Evolutionary conservation across 2,797 vertebrate species (phyloP).

Genomic region (Emys orbicularis): DNA sequence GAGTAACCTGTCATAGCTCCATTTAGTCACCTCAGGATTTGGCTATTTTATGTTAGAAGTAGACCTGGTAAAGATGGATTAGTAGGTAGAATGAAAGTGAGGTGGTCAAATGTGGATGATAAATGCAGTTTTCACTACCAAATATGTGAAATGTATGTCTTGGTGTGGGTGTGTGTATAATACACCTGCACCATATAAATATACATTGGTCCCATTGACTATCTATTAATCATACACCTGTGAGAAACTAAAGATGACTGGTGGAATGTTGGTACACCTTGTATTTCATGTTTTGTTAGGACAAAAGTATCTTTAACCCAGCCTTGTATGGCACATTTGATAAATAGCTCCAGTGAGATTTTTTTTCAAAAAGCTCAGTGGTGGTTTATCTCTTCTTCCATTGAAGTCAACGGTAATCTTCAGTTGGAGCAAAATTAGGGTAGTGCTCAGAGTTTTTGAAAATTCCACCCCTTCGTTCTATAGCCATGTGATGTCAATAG

Average conservation of each 20-base stretch:
- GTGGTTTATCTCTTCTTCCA: not conserved
- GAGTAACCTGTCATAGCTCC: not conserved
- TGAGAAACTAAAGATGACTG: not conserved
- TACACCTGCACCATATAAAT: not conserved
- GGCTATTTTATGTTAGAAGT: not conserved
- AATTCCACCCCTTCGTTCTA: not conserved
- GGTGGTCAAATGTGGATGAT: not conserved
- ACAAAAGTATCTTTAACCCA: not conserved
- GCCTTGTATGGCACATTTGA: not conserved
- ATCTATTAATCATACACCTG: not conserved
- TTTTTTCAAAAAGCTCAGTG: not conserved
- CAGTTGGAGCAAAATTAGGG: not conserved
- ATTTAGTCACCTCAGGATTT: not conserved
- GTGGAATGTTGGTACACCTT: not conserved
- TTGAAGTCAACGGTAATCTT: not conserved
- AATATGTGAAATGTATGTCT: not conserved
- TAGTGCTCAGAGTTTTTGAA: not conserved
- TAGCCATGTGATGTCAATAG: not conserved
- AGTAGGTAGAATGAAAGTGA: not conserved
- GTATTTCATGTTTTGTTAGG: not conserved
- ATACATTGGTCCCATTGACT: not conserved
- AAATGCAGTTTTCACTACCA: not conserved
- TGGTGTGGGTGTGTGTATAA: not conserved
- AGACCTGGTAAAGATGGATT: not conserved
- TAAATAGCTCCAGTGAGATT: not conserved